Base-by-base conservation (phyloP, 2,888 invertebrate genomes). In the Cephus nigrinus region DNA sequence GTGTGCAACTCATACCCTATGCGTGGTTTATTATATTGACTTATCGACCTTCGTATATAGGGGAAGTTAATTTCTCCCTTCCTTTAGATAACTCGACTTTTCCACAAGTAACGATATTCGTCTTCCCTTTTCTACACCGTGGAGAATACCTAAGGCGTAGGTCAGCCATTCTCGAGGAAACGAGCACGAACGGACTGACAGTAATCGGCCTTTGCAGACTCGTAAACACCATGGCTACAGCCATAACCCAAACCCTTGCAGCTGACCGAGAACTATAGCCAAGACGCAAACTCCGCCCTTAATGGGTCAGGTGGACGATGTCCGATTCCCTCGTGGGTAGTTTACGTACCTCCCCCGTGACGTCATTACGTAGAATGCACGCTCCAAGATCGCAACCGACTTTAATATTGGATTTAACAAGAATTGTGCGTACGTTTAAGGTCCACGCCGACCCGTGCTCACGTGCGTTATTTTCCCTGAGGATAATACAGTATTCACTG, bases 131-230 rank as follows among this genome's bases (percentile, higher is more conserved):
- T 33, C 40, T 69, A 73, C 40, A 36, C 73, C 73, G 15, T 31
- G 73, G 76, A 55, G 55, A 55, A 55, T 55, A 55, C 55, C 55
- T 23, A 55, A 55, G 75, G 74, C 74, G 75, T 76, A 79, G 77
- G 76, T 77, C 76, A 78, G 73, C 78, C 69, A 77, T 81, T 79
- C 76, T 74, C 76, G 34, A 68, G 74, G 73, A 79, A 82, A 82
- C 78, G 78, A 79, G 77, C 79, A 23, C 71, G 68, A 72, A 72
- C 68, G 31, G 71, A 71, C 71, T 76, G 83, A 81, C 86, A 82
- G 87, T 88, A 90, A 89, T 87, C 88, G 90, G 86, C 84, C 89
- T 88, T 88, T 79, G 86, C 83, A 86, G 89, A 86, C 86, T 88
- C 88, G 85, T 90, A 89, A 90, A 90, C 86, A 85, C 84, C 83